These are phyloP conservation scores for Conger conger DNA, from an alignment of 2,113 vertebrate genomes.

Conservation along the genomic window DNA sequence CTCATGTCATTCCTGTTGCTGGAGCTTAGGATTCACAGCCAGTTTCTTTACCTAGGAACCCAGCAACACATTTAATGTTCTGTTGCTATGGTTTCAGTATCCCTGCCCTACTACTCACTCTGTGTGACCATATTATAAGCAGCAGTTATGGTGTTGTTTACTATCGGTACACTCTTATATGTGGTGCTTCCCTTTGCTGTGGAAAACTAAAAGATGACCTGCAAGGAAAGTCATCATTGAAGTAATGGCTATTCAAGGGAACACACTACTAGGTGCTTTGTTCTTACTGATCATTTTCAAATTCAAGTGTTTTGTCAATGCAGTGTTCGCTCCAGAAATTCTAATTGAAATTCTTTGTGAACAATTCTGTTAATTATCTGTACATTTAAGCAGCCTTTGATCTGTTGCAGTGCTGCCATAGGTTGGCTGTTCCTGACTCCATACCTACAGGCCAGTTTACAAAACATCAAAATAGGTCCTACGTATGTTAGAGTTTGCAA, in stretches of 20 bases:
- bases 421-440: no score
- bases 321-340: no score
- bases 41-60: background rate
- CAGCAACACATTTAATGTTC: background rate
- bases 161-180: background rate
- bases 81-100: background rate
- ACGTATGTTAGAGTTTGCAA: no score
- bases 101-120: background rate
- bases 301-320: no score
- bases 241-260: no score
- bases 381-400: background rate
- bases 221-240: background rate
- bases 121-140: background rate
- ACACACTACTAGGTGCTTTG: no score
- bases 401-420: no score
- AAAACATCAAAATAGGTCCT: no score
- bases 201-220: background rate
- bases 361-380: background rate
- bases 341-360: no score
- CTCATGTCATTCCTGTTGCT: background rate
- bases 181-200: background rate
- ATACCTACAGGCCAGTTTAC: no score
- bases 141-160: background rate
- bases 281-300: no score
- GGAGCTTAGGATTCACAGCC: background rate